A percentile compares a stretch with the other conserved stretches of the same genome.
These are phyloP conservation scores for Lasioglossum leucozonium DNA, from an alignment of 2,888 invertebrate species.

Conservation along the genomic window DNA sequence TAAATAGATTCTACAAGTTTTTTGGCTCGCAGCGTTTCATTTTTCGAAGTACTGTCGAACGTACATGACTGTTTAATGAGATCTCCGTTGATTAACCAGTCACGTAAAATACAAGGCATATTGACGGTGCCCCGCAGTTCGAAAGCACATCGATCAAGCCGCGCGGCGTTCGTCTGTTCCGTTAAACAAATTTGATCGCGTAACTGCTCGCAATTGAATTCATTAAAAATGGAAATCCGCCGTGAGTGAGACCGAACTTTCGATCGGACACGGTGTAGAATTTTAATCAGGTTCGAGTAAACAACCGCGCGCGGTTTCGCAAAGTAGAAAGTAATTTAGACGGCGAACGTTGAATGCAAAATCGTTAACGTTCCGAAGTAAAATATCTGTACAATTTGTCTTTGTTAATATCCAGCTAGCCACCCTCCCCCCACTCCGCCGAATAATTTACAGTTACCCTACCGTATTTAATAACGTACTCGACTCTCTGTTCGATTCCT, in stretches of 20 bases:
- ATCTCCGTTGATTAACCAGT: background rate
- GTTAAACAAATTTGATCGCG: conserved; percentile 4
- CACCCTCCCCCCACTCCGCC: background rate
- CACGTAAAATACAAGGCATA: background rate
- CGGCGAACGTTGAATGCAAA: background rate
- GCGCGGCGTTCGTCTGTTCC: background rate
- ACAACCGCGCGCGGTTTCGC: background rate
- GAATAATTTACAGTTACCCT: background rate
- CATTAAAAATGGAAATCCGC: conserved; percentile 12
- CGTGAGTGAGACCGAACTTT: background rate
- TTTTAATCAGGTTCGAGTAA: background rate
- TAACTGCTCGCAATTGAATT: background rate
- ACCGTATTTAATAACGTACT: background rate
- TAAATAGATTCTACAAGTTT: background rate
- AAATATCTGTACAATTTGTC: background rate
- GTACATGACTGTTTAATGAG: background rate
- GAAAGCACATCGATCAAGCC: background rate
- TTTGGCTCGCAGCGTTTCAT: background rate
- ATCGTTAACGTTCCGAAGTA: background rate
- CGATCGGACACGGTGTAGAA: background rate
- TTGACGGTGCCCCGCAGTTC: background rate
- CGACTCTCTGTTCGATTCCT: background rate
- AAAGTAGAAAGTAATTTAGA: background rate
- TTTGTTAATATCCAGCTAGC: background rate
- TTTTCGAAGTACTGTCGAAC: background rate